These are phyloP conservation scores for Anthopleura xanthogrammica DNA, from an alignment of 92 coral and sea anemone genomes.

Conservation along the genomic window DNA sequence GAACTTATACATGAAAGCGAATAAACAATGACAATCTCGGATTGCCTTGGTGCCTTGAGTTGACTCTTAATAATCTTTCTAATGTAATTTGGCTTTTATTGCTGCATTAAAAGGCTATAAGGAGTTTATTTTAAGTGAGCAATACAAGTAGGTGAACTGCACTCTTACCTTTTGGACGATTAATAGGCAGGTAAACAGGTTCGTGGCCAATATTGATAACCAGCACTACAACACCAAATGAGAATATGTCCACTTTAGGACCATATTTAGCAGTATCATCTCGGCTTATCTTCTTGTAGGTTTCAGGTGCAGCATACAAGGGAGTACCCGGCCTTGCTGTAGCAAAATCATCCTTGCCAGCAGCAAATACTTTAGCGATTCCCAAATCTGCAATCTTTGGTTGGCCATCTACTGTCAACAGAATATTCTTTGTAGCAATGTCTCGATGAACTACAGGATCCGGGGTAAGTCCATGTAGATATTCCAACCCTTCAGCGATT, in stretches of 20 bases:
- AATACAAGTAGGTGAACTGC: not conserved
- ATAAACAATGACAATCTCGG: too few relatives aligned
- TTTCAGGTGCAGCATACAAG: constrained; percentile 77
- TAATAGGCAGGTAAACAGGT: constrained; percentile 50
- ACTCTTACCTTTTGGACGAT: constrained; percentile 42
- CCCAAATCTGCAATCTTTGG: constrained; percentile 87
- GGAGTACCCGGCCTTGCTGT: constrained; percentile 74
- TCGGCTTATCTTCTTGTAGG: constrained; percentile 37
- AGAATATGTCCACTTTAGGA: constrained; percentile 65
- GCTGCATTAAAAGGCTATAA: too few relatives aligned
- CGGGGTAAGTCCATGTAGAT: constrained; percentile 47
- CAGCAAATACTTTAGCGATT: constrained; percentile 60
- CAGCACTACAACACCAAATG: constrained; percentile 71
- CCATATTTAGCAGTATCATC: constrained; percentile 55
- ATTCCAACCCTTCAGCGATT: constrained; percentile 59
- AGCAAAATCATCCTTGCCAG: constrained; percentile 65
- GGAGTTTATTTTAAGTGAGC: not conserved
- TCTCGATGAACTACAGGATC: constrained; percentile 74
- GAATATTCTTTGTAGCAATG: constrained; percentile 70
- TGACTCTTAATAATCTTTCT: not conserved
- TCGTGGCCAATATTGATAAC: constrained; percentile 75
- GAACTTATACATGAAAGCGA: too few relatives aligned
- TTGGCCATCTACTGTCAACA: constrained; percentile 45
- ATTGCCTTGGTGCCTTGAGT: too few relatives aligned
- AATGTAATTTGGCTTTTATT: too few relatives aligned